phyloP scores from a whole-genome alignment of 2,888 invertebrate species.

The Rotaria magnacalcarata region DNA sequence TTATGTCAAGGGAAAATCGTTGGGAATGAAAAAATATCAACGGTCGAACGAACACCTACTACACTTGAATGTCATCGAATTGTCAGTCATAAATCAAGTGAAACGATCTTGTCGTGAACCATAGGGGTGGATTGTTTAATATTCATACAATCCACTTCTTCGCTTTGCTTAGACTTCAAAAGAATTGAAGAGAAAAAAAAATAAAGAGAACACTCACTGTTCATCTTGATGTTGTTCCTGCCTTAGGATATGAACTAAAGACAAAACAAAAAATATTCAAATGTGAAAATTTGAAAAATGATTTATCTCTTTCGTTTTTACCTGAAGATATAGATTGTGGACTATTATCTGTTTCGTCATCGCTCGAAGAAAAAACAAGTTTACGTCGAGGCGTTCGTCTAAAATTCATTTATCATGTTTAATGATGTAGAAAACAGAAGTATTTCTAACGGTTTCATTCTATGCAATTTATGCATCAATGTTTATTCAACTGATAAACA shows the following conservation, averaged over 20 bases:
- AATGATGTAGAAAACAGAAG: background rate
- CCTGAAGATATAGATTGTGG: conserved; percentile 5
- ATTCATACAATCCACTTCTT: background rate
- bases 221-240: conserved; percentile 22
- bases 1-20: background rate
- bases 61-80: conserved; percentile 4
- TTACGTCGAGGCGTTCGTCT: conserved; percentile 34
- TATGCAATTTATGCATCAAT: background rate
- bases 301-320: background rate
- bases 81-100: conserved; percentile 21
- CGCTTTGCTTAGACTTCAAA: background rate
- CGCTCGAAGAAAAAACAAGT: conserved; percentile 13
- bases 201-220: conserved; percentile 12
- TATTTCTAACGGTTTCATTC: background rate
- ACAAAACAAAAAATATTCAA: background rate
- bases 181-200: background rate
- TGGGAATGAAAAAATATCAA: background rate
- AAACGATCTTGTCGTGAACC: background rate
- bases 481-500: conserved; percentile 37
- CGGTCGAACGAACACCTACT: background rate
- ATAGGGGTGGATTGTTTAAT: background rate
- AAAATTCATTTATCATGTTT: conserved; percentile 26
- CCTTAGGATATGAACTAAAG: background rate
- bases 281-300: background rate
- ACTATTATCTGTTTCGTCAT: conserved; percentile 16